Evolutionary conservation across 2,888 invertebrate species (phyloP).

Genomic region (Mythimna impura): DNA sequence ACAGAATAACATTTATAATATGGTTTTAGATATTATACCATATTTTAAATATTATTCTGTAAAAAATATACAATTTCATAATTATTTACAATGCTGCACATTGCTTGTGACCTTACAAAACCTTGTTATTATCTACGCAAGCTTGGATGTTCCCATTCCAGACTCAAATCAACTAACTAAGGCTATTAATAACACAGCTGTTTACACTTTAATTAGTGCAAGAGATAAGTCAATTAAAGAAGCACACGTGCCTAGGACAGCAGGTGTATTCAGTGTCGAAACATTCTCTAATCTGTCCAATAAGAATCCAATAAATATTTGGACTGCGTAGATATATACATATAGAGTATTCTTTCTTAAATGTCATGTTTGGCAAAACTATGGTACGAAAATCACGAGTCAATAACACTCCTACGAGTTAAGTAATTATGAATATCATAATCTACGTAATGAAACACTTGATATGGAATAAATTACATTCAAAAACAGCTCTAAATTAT

Average conservation of each 20-base stretch:
- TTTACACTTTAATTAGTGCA: slow-evolving; percentile 31
- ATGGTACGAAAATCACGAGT: background rate
- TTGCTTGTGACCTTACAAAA: slow-evolving; percentile 7
- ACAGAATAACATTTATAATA: background rate
- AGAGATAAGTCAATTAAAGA: slow-evolving; percentile 31
- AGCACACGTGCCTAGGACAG: slow-evolving; percentile 21
- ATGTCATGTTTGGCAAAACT: slow-evolving; percentile 1
- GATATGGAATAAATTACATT: background rate
- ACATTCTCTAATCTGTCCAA: background rate
- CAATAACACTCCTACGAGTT: too few relatives aligned
- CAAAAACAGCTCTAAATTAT: background rate
- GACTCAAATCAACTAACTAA: slow-evolving; percentile 28
- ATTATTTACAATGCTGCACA: slow-evolving; percentile 21
- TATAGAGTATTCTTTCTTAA: background rate
- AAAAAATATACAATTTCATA: slow-evolving; percentile 17
- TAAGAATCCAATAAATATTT: background rate
- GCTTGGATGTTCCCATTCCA: slow-evolving; percentile 39
- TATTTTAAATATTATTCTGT: background rate
- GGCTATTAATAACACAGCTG: slow-evolving; percentile 23
- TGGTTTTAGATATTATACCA: too few relatives aligned
- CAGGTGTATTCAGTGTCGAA: slow-evolving; percentile 14
- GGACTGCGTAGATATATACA: background rate
- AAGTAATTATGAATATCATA: background rate
- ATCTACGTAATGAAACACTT: background rate
- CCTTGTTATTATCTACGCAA: slow-evolving; percentile 13